These are phyloP conservation scores for Triplophysa bombifrons DNA, from an alignment of 2,797 vertebrate species.

Conservation along the genomic window DNA sequence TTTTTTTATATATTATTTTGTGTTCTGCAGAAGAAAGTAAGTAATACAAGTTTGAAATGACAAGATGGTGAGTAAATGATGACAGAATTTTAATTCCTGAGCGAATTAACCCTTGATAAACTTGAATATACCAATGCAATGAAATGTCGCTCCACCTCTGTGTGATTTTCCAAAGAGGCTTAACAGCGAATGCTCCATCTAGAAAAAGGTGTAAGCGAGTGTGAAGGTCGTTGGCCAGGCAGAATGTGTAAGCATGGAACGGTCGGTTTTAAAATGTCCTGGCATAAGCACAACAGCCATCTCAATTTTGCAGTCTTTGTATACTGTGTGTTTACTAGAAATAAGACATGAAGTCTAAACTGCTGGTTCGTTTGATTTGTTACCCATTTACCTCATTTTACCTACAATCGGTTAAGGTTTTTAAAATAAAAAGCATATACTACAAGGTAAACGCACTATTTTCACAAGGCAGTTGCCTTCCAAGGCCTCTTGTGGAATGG, in stretches of 20 bases:
- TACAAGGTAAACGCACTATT: slow-evolving; percentile 21
- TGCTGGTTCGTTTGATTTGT: slow-evolving; percentile 27
- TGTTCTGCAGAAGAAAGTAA: too few species aligned
- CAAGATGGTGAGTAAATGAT: too few species aligned
- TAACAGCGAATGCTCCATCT: slow-evolving; percentile 38
- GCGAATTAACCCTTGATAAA: too few species aligned
- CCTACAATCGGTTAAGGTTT: slow-evolving; percentile 29
- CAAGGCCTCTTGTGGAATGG: slow-evolving; percentile 40
- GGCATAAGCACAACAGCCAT: slow-evolving; percentile 38
- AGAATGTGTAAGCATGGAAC: slow-evolving; percentile 54
- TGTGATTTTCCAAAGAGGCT: slow-evolving; percentile 29
- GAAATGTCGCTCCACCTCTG: slow-evolving; percentile 26
- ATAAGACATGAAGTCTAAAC: slow-evolving; percentile 51
- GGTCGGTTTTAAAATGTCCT: slow-evolving; percentile 40
- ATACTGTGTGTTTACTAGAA: slow-evolving; percentile 56
- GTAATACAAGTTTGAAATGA: too few species aligned
- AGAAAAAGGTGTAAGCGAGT: slow-evolving; percentile 17
- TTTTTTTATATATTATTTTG: too few species aligned
- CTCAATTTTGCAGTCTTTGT: slow-evolving; percentile 55
- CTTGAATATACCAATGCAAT: neutral
- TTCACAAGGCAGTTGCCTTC: slow-evolving; percentile 1
- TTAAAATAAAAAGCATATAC: slow-evolving; percentile 18
- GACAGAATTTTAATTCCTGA: too few species aligned
- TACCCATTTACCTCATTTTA: slow-evolving; percentile 22
- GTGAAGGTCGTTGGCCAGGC: slow-evolving; percentile 46